Percentiles rank a stretch among this genome's conserved stretches.
phyloP scores from a whole-genome alignment of 2,797 vertebrate genomes.

The Rousettus madagascariensis region DNA sequence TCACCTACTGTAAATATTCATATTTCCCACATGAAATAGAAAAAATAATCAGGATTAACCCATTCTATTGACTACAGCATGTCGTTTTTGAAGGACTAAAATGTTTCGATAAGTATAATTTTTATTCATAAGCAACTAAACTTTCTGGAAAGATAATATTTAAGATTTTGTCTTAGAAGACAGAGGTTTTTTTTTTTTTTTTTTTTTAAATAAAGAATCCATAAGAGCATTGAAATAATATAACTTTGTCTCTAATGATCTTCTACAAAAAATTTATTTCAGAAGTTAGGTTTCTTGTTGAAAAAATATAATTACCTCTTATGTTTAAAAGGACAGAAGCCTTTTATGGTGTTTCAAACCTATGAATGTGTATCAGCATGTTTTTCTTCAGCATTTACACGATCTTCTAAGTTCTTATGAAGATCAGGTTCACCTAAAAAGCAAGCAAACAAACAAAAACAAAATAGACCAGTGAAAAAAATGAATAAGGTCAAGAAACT shows the following conservation, averaged over 20 bases:
- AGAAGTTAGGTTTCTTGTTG: constrained; percentile 31
- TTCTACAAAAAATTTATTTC: neutral
- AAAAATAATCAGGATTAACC: constrained; percentile 36
- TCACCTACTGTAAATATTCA: neutral
- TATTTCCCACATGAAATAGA: neutral
- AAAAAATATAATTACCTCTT: constrained; percentile 80
- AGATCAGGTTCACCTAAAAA: constrained; percentile 83
- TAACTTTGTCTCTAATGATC: neutral
- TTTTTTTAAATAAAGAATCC: neutral
- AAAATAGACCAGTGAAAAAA: constrained; percentile 25
- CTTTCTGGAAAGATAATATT: constrained; percentile 24
- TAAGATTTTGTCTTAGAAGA: constrained; percentile 1
- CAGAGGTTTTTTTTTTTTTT: neutral
- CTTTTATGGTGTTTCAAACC: constrained; percentile 59
- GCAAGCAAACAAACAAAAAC: constrained; percentile 41
- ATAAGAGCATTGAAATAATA: neutral
- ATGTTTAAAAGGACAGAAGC: constrained; percentile 78
- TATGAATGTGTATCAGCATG: constrained; percentile 78
- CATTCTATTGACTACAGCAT: neutral
- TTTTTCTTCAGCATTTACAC: constrained; percentile 79
- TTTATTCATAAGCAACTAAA: neutral
- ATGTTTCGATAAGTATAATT: neutral
- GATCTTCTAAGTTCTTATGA: constrained; percentile 81
- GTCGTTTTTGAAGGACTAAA: constrained; percentile 3
- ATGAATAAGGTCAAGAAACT: neutral